Evolutionary conservation across 2,888 invertebrate genomes (phyloP).

Genomic region (Morpho helenor): DNA sequence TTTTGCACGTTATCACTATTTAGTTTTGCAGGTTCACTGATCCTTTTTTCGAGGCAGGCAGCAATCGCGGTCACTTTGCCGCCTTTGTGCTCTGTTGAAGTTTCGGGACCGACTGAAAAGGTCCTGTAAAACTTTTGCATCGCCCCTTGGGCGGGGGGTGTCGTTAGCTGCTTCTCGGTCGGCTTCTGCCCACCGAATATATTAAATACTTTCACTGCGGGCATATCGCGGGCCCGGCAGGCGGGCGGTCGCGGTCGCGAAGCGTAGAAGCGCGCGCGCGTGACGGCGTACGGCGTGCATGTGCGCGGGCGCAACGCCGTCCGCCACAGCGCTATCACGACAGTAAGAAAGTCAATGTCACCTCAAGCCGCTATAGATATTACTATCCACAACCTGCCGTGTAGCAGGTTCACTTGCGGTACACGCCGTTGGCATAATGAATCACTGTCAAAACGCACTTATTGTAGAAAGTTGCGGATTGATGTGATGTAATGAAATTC

Average conservation of each 20-base stretch:
- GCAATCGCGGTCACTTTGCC: slow-evolving; percentile 73
- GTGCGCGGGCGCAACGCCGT: slow-evolving; percentile 45
- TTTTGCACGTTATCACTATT: slow-evolving; percentile 66
- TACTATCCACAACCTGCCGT: slow-evolving; percentile 40
- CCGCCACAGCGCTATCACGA: slow-evolving; percentile 48
- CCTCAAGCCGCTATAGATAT: slow-evolving; percentile 52
- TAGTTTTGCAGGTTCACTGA: slow-evolving; percentile 57
- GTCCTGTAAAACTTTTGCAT: slow-evolving; percentile 77
- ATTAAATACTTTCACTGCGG: slow-evolving; percentile 78
- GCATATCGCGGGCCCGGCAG: slow-evolving; percentile 72
- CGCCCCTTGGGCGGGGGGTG: slow-evolving; percentile 56
- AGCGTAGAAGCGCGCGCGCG: slow-evolving; percentile 71
- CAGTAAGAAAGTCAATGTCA: slow-evolving; percentile 76
- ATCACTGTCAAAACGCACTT: background rate
- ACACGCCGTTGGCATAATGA: background rate
- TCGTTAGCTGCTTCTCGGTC: slow-evolving; percentile 61
- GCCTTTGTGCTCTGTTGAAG: slow-evolving; percentile 58
- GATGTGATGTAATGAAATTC: slow-evolving; percentile 13
- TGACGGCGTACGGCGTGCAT: slow-evolving; percentile 67
- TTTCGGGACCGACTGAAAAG: slow-evolving; percentile 66
- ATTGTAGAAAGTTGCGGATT: slow-evolving; percentile 16
- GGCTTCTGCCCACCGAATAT: slow-evolving; percentile 78
- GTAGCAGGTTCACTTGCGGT: slow-evolving; percentile 9
- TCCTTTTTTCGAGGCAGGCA: slow-evolving; percentile 68
- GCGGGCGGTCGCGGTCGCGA: slow-evolving; percentile 64